Percentiles rank a stretch among this genome's conserved stretches.
These are phyloP conservation scores for Cheilosia urbana DNA, from an alignment of 2,888 invertebrate species.

Conservation along the genomic window DNA sequence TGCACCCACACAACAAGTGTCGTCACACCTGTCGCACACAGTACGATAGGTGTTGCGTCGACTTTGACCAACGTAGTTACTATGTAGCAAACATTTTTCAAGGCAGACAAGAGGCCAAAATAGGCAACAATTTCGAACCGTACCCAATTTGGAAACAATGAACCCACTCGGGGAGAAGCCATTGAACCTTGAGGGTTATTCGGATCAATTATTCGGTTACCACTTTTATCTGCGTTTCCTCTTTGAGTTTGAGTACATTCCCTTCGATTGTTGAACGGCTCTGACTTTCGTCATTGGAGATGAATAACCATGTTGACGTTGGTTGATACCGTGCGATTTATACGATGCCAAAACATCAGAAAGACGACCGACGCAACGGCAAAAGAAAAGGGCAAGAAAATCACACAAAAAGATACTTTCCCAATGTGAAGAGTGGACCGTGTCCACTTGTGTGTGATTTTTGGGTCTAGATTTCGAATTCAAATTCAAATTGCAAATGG, in stretches of 20 bases:
- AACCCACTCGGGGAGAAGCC: slow-evolving; percentile 59
- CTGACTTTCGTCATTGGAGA: slow-evolving; percentile 13
- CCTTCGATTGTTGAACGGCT: slow-evolving; percentile 14
- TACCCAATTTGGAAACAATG: slow-evolving; percentile 63
- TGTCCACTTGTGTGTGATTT: slow-evolving; percentile 22
- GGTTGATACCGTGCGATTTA: slow-evolving; percentile 38
- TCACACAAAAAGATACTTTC: slow-evolving; percentile 1
- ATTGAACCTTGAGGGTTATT: slow-evolving; percentile 71
- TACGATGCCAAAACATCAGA: slow-evolving; percentile 36
- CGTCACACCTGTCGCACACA: slow-evolving; percentile 46
- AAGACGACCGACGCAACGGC: not conserved
- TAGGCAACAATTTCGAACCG: slow-evolving; percentile 21
- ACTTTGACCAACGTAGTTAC: slow-evolving; percentile 3
- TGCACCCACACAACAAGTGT: not conserved
- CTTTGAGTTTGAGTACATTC: slow-evolving; percentile 13
- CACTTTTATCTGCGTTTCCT: slow-evolving; percentile 25
- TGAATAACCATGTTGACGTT: not conserved
- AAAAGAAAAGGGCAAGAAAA: slow-evolving; percentile 20
- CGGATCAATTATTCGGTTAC: slow-evolving; percentile 52
- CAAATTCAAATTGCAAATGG: slow-evolving; percentile 2
- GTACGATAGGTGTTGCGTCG: slow-evolving; percentile 32
- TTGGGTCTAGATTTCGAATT: slow-evolving; percentile 13
- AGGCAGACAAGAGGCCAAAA: slow-evolving; percentile 3
- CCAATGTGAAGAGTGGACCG: slow-evolving; percentile 8
- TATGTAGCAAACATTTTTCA: not conserved